Base-by-base conservation (phyloP, 30 jellyfish, hydroid and myxozoan genomes). In the Aurelia aurita complex sp. Pacific region DNA sequence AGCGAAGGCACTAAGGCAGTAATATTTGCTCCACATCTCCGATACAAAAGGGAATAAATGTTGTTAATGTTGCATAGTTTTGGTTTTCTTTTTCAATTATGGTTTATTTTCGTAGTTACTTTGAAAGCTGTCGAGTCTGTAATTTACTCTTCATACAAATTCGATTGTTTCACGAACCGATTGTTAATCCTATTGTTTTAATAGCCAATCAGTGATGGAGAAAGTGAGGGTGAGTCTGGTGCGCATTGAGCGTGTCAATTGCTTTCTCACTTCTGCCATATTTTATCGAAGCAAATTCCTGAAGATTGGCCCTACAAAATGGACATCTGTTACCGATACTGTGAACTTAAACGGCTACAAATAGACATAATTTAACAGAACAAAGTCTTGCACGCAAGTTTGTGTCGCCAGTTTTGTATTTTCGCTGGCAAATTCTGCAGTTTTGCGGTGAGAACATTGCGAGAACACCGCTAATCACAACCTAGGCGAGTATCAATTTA, bases 211-310 rank as follows among this genome's bases (percentile, higher is more conserved):
- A 81, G 74, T 53, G 69, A 76, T 33, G 90, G 43, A 64, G 85
- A 76, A 80, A 52, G 80, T 85, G 85, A 86, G 98, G 98, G 98
- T 92, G 95, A 87, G 98, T 87, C 98, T 74, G 52, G 96, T 73
- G 91, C 80, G 87, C 91, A 83, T 69, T 80, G 96, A 95, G 98
- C 98, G 90, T 92, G 96, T 89, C 90, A 72, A 72, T 83, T 71
- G 92, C 92, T 83, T 83, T 83, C 92, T 82, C 72, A 82, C 85
- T 83, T 64, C 86, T 23, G 75, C 89, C 84, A 72, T 64, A 42
- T 80, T 83, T 69, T 67, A 66, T 86, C 80, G 19, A 52, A 43
- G 86, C 67, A 82, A 64, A 67, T 57, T 88, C 89, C 86, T 74
- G 7, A 52, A 64, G 82, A 62, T 5, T 63, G 34, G 63, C 86